phyloP scores from a whole-genome alignment of 2,888 invertebrate species.

The Catocala fraxini region DNA sequence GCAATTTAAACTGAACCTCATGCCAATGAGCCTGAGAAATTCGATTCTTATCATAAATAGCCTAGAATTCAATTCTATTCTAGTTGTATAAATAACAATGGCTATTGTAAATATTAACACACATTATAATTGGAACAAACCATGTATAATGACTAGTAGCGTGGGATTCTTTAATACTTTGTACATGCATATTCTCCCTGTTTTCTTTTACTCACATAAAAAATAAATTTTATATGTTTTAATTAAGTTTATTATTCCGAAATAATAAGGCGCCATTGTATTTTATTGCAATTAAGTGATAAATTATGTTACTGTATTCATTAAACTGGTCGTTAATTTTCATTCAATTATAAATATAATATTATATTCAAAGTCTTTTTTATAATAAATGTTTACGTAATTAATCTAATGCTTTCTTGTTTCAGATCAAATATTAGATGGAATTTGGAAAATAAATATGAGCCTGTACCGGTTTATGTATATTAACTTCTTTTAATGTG shows the following conservation, averaged over 20 bases:
- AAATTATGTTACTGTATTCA: constrained; percentile 20
- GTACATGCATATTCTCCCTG: constrained; percentile 3
- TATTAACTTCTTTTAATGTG: too few relatives aligned
- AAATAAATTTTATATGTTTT: constrained; percentile 11
- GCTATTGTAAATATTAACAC: not conserved
- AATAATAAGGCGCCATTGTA: constrained; percentile 13
- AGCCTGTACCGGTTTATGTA: not conserved
- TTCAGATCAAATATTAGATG: constrained; percentile 10
- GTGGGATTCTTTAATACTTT: constrained; percentile 10
- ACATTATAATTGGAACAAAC: too few relatives aligned
- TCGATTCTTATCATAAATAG: too few relatives aligned
- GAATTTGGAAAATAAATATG: constrained; percentile 9
- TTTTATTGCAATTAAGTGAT: constrained; percentile 15
- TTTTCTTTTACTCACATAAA: constrained; percentile 11
- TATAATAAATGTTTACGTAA: constrained; percentile 2
- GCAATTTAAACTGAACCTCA: too few relatives aligned
- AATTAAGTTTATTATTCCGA: constrained; percentile 15
- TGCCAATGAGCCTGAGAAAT: too few relatives aligned
- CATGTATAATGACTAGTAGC: too few relatives aligned
- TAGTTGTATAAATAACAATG: too few relatives aligned
- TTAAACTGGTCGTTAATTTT: constrained; percentile 15
- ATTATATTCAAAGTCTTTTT: not conserved
- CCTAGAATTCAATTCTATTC: too few relatives aligned
- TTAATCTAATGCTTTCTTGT: constrained; percentile 14
- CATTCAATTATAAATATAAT: constrained; percentile 4